Evolutionary conservation across 2,888 invertebrate genomes (phyloP).

Genomic region (Desoria tigrina): DNA sequence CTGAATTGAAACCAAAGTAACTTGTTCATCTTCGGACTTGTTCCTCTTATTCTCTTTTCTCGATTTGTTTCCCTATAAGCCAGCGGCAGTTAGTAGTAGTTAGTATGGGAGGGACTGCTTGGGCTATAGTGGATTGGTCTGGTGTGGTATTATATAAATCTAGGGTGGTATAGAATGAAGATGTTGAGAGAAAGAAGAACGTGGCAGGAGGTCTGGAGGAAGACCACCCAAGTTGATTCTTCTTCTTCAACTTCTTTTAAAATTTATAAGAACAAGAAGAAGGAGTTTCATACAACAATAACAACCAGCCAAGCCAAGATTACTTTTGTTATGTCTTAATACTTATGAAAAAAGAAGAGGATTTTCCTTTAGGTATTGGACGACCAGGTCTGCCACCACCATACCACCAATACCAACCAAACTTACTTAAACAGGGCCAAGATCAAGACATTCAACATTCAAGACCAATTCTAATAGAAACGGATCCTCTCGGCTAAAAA

Average conservation of each 20-base stretch:
- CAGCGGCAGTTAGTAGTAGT: too few species aligned
- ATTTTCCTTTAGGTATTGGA: background rate
- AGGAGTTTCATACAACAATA: conserved; percentile 27
- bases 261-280: conserved; percentile 25
- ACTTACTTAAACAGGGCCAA: too few species aligned
- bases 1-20: too few species aligned
- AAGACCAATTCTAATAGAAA: too few species aligned
- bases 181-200: conserved; percentile 53
- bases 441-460: too few species aligned
- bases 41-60: too few species aligned
- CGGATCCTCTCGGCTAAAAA: too few species aligned
- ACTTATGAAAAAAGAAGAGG: conserved; percentile 17
- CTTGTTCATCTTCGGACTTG: too few species aligned
- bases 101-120: too few species aligned
- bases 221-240: conserved; percentile 52
- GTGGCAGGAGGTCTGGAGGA: conserved; percentile 52
- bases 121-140: too few species aligned
- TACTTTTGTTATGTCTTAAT: conserved; percentile 53
- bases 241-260: conserved; percentile 7
- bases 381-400: background rate
- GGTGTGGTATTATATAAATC: conserved; percentile 32
- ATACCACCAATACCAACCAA: too few species aligned
- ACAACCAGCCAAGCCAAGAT: conserved; percentile 46
- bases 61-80: too few species aligned
- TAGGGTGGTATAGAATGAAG: conserved; percentile 53